Conservation (phyloP, 2,797 vertebrate genomes). For the Myotis vivesi region DNA sequence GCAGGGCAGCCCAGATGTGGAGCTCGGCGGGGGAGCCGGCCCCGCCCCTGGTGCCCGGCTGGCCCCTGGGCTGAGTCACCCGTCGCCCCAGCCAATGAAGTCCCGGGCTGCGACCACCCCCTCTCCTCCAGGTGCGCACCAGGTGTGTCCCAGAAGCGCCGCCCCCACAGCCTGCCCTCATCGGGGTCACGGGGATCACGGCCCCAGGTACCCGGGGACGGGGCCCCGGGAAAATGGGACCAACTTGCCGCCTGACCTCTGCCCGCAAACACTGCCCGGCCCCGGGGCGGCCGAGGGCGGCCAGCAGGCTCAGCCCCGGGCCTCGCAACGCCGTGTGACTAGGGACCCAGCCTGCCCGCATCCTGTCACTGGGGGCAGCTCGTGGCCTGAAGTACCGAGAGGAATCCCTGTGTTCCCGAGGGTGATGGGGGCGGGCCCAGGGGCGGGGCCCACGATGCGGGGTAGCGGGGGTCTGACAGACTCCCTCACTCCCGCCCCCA, state of each 20-base stretch:
- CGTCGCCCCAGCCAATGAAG: fast-evolving
- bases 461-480: fast-evolving
- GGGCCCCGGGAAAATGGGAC: fast-evolving
- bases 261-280: no score
- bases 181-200: fast-evolving
- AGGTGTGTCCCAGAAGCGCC: neutral
- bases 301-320: neutral
- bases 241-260: no score
- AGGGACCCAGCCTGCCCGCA: neutral
- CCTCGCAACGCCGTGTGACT: no score
- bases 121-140: no score
- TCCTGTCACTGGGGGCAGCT: no score
- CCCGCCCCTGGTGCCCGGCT: neutral
- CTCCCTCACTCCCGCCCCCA: fast-evolving
- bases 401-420: neutral
- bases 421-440: no score
- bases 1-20: no score
- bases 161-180: neutral
- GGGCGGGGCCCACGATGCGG: no score
- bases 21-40: neutral
- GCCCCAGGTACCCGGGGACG: neutral
- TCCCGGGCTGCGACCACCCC: fast-evolving
- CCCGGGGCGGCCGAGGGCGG: no score
- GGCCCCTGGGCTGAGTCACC: neutral
- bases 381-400: neutral